Percentiles rank a stretch among this genome's conserved stretches.
Conservation (phyloP, 1,140 invertebrate genomes). For the Glossosoma conforme region DNA sequence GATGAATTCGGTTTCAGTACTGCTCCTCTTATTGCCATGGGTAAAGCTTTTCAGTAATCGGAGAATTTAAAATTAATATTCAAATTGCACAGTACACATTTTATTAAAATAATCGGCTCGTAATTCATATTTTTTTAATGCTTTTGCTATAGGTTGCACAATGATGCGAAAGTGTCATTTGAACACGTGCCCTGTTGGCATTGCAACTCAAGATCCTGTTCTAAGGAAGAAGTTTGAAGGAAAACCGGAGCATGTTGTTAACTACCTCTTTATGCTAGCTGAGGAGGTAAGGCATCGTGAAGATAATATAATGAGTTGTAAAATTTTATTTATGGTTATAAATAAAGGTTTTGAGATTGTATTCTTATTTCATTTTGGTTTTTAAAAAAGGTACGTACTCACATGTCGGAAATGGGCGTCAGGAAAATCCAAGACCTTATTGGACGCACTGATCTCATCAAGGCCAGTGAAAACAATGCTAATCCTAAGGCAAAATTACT, state of each 20-base stretch:
- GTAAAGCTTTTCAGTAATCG: constrained; percentile 36
- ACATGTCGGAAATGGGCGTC: constrained; percentile 90
- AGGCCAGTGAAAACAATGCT: constrained; percentile 55
- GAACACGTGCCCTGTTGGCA: constrained; percentile 98
- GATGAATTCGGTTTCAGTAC: constrained; percentile 99
- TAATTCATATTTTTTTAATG: not conserved
- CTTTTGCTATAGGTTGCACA: constrained; percentile 69
- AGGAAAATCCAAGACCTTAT: constrained; percentile 88
- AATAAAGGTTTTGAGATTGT: constrained; percentile 17
- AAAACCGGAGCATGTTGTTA: constrained; percentile 96
- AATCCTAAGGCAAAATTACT: constrained; percentile 79
- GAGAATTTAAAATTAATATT: not conserved
- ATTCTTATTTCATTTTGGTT: constrained; percentile 18
- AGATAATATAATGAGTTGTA: too few relatives aligned
- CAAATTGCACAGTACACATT: not conserved
- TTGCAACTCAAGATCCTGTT: constrained; percentile 95
- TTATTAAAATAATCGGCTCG: not conserved
- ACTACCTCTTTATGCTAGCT: constrained; percentile 96
- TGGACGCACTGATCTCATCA: constrained; percentile 87
- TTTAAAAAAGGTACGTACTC: constrained; percentile 65
- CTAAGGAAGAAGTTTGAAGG: constrained; percentile 95
- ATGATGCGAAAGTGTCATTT: constrained; percentile 99
- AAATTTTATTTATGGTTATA: too few relatives aligned
- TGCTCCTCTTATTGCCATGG: constrained; percentile 92
- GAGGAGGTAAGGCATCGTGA: constrained; percentile 74